phyloP scores from a whole-genome alignment of 2,113 vertebrate species.

The Mugil cephalus region DNA sequence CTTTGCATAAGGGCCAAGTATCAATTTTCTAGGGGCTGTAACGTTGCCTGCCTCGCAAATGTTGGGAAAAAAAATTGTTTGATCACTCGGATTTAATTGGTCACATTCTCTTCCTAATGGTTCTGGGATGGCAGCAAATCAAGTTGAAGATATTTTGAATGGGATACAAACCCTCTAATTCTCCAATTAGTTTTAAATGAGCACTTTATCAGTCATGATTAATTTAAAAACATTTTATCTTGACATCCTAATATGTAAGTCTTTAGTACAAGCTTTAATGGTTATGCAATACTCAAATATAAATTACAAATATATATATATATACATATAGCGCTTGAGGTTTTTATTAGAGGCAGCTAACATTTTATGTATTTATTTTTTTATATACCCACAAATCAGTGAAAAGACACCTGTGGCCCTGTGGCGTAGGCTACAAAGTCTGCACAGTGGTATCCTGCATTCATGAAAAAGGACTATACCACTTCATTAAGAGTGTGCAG shows the following conservation, averaged over 20 bases:
- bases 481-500: background rate
- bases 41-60: background rate
- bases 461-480: constrained; percentile 20
- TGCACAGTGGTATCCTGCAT: background rate
- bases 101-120: constrained; percentile 14
- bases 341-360: too few species aligned
- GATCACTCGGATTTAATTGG: constrained; percentile 28
- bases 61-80: constrained; percentile 1
- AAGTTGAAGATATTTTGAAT: constrained; percentile 30
- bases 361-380: too few species aligned
- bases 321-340: background rate
- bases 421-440: too few species aligned
- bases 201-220: constrained; percentile 27
- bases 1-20: constrained; percentile 22
- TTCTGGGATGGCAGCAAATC: constrained; percentile 31
- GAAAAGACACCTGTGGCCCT: too few species aligned
- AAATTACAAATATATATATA: too few species aligned
- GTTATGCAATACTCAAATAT: too few species aligned
- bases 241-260: constrained; percentile 24
- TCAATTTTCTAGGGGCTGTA: constrained; percentile 29
- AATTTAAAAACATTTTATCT: constrained; percentile 25
- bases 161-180: constrained; percentile 26
- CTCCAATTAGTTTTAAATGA: constrained; percentile 38
- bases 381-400: too few species aligned
- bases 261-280: background rate